Percentiles rank a stretch among this genome's conserved stretches.
Conservation (phyloP, 2,888 invertebrate species). For the Euzophera pinguis region DNA sequence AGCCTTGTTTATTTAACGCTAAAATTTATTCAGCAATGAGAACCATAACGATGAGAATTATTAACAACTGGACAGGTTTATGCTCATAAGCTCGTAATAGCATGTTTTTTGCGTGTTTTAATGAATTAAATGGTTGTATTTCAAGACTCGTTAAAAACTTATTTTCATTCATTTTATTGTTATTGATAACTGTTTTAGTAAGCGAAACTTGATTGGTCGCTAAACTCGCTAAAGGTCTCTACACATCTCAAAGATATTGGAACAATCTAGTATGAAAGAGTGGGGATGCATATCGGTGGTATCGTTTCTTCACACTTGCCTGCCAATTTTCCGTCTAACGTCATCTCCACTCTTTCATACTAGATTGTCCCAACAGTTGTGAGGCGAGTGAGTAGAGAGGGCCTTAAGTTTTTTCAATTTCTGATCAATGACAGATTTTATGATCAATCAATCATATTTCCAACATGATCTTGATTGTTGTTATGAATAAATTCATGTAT, state of each 20-base stretch:
- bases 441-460: slow-evolving; percentile 9
- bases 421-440: slow-evolving; percentile 10
- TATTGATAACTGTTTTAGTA: neutral
- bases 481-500: slow-evolving; percentile 10
- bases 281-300: too few species aligned
- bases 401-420: neutral
- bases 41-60: slow-evolving; percentile 69
- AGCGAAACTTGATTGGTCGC: neutral
- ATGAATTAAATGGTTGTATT: slow-evolving; percentile 60
- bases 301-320: too few species aligned
- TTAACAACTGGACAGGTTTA: slow-evolving; percentile 65
- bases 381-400: too few species aligned
- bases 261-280: too few species aligned
- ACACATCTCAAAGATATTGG: too few species aligned
- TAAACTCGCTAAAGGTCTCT: too few species aligned
- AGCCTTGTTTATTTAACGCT: slow-evolving; percentile 74
- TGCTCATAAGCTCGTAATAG: slow-evolving; percentile 58
- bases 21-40: slow-evolving; percentile 69
- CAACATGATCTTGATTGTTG: slow-evolving; percentile 5
- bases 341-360: too few species aligned
- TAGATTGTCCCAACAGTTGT: too few species aligned
- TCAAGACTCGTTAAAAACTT: slow-evolving; percentile 31
- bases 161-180: slow-evolving; percentile 9
- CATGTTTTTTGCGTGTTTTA: slow-evolving; percentile 51
- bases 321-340: too few species aligned